phyloP scores from a whole-genome alignment of 2,888 invertebrate genomes.

The Acleris sparsana region DNA sequence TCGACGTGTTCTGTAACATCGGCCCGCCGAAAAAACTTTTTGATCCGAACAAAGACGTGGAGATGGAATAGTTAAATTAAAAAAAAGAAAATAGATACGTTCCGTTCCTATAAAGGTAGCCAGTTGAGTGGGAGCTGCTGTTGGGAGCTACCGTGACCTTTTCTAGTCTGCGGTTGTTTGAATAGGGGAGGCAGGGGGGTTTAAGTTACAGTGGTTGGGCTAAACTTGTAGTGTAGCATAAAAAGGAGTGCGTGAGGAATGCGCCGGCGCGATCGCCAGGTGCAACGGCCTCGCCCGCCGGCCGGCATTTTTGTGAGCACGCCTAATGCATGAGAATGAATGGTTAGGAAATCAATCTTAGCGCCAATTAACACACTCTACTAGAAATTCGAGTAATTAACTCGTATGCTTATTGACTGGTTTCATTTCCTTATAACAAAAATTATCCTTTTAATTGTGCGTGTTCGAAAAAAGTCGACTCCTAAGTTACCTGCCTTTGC shows the following conservation, averaged over 20 bases:
- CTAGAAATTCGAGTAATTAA: conserved; percentile 39
- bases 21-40: conserved; percentile 49
- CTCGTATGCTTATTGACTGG: conserved; percentile 20
- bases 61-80: conserved; percentile 66
- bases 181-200: conserved; percentile 47
- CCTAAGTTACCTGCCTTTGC: conserved; percentile 11
- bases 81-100: conserved; percentile 64
- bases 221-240: conserved; percentile 72
- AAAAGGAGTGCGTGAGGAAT: conserved; percentile 82
- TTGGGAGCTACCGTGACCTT: conserved; percentile 52
- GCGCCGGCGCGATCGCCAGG: conserved; percentile 75
- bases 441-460: neutral
- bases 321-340: conserved; percentile 66
- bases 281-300: conserved; percentile 77
- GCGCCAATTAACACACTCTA: conserved; percentile 45
- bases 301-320: conserved; percentile 74
- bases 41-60: conserved; percentile 64
- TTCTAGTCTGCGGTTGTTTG: conserved; percentile 51
- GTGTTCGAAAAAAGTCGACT: neutral
- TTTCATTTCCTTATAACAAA: conserved; percentile 5
- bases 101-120: conserved; percentile 58
- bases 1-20: conserved; percentile 41
- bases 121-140: conserved; percentile 51
- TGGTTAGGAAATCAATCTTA: conserved; percentile 56
- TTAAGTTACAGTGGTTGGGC: conserved; percentile 63